These are phyloP conservation scores for Myathropa florea DNA, from an alignment of 2,888 invertebrate genomes.

Conservation along the genomic window DNA sequence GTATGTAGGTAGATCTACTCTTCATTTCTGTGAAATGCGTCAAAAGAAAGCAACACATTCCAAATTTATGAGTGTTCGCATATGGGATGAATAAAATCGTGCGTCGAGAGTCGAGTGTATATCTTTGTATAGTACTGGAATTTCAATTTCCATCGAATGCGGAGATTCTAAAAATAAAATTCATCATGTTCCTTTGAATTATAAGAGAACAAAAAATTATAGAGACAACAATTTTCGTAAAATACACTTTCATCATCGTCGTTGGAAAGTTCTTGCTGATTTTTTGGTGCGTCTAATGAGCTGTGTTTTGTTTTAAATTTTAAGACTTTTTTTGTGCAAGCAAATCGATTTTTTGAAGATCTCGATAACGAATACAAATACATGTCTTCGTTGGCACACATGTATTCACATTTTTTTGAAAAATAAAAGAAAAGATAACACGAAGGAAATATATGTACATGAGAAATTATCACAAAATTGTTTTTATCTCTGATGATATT, in stretches of 20 bases:
- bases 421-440: slow-evolving; percentile 3
- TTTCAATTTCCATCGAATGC: slow-evolving; percentile 53
- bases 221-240: background rate
- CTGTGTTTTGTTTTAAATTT: background rate
- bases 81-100: slow-evolving; percentile 39
- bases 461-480: slow-evolving; percentile 4
- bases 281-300: background rate
- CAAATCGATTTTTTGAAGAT: slow-evolving; percentile 7
- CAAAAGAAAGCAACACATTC: slow-evolving; percentile 49
- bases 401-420: background rate
- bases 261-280: background rate
- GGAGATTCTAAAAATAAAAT: slow-evolving; percentile 48
- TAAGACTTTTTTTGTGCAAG: background rate
- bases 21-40: slow-evolving; percentile 34
- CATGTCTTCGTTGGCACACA: background rate
- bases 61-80: slow-evolving; percentile 47
- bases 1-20: background rate
- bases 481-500: slow-evolving; percentile 35
- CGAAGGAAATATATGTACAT: background rate
- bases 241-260: background rate
- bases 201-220: background rate
- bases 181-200: slow-evolving; percentile 33
- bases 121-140: slow-evolving; percentile 33
- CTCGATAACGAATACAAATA: background rate
- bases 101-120: slow-evolving; percentile 17